Conservation (phyloP, 64 coral and sea anemone genomes). For the Hydrozoanthus tunicans region DNA sequence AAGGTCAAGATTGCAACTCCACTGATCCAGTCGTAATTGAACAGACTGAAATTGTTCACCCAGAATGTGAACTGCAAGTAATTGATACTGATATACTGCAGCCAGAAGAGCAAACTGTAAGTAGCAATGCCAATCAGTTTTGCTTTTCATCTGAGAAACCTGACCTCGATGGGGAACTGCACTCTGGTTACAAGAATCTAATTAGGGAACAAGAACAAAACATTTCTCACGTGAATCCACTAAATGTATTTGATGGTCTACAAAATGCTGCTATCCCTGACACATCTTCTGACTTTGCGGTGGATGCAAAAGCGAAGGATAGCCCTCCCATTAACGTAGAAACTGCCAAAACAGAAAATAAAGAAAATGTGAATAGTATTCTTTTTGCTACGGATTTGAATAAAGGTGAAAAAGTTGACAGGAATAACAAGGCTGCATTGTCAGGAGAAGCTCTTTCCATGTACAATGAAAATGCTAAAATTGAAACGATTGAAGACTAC, state of each 20-base stretch:
- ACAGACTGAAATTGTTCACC: not conserved
- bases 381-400: not conserved
- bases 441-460: not conserved
- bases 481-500: not conserved
- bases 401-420: not conserved
- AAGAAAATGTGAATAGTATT: not conserved
- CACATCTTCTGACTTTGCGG: not conserved
- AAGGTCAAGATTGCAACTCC: not conserved
- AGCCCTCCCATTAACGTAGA: not conserved
- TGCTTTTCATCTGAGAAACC: too few relatives aligned
- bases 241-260: not conserved
- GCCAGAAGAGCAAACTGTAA: not conserved
- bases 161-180: not conserved
- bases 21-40: not conserved
- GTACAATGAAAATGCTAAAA: not conserved
- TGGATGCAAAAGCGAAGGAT: not conserved
- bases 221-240: not conserved
- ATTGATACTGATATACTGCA: not conserved
- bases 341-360: not conserved
- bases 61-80: not conserved
- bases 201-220: not conserved
- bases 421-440: not conserved
- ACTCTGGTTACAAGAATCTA: not conserved
- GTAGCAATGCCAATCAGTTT: not conserved
- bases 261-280: slow-evolving; percentile 16